Evolutionary conservation across 2,797 vertebrate genomes (phyloP), one percentile per base, ranked within the genome.

Genomic region (Peromyscus attwateri): DNA sequence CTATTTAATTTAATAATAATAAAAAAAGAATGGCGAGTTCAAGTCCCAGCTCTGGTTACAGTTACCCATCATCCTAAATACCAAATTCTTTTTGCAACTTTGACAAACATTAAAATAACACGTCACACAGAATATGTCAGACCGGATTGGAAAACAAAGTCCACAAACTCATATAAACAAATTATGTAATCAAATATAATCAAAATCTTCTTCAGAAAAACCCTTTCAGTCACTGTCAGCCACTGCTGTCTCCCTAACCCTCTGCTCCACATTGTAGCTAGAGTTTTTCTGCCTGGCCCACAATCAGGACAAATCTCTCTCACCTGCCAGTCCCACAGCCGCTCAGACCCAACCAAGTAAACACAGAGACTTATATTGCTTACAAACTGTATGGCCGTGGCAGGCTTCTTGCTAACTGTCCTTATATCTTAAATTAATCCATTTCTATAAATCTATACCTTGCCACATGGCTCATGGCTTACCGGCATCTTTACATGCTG

Each of bases 121-220:
- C 80, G n/a, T 62, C 40, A 55, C 8, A 55, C 34, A 73, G 9
- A 60, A 40, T 8, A 75, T 25, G 5, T 57, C 31, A 81, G 31
- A 66, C 64, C 79, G 89, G 11, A 3, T 8, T 8, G 84, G 40
- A 40, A 34, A 92, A 46, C 46, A 88, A 90, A 87, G 31, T 77
- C 77, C 94, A 75, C 27, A 75, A 75, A 88, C 49, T 21, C 70
- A 73, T 87, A 46, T 73, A 88, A 40, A 75, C 52, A 75, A 73
- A 88, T 97, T 81, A 19, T 75, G 68, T 87, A 89, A 92, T 89
- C 77, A 62, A 6, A 27, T n/a, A 34, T 34, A 49, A 94, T 89
- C 43, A 94, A 92, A 94, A 87, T 90, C 68, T n/a, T 93, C 75
- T 93, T 92, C 46, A 81, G 40, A 71, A 91, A 92, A 92, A 40